Base-by-base conservation (phyloP, 2,888 invertebrate genomes). In the Pantelozetes paolii region DNA sequence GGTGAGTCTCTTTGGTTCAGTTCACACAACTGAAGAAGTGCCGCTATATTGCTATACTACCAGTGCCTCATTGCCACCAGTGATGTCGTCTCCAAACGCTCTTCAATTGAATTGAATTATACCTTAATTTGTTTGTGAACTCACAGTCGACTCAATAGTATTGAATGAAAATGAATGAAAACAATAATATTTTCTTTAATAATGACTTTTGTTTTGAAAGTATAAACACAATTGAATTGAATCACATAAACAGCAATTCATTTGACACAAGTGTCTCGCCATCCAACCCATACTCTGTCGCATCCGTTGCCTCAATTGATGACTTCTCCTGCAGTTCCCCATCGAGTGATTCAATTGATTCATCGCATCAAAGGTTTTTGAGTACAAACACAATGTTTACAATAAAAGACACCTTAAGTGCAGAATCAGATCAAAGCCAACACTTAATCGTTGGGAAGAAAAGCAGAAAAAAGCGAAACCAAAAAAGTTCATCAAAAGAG, bases 401-500 rank as follows among this genome's bases (percentile, higher is more conserved):
- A 54, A 26, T 26, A 23, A 54, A 54, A 26, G 20, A 23, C 23
- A 23, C 54, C 2, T 54, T 23, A 11, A 54, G 54, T 54, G 23
- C 30, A 11, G 28, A 67, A 23, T 36, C 36, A 13, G 18, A 40
- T 30, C 36, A 18, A 67, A n/a, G 9, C n/a, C 11, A 20, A 5
- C 15, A n/a, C 13, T 3, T 30, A 15, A 26, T 59, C 59, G 28
- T 6, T 28, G 59, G 11, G 28, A 62, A 32, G 36, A 30, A 62
- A 32, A 36, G 18, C 32, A 2, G 36, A 32, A 62, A 28, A 32
- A 62, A 62, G 18, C 3, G 62, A 3, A 36, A 36, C 36, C 1
- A 23, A 62, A 67, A 67, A 23, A 67, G n/a, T 79, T 0, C 77
- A 77, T 8, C 78, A 78, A 23, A 87, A 94, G 59, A 86, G 23